Conservation (phyloP, 2,113 vertebrate genomes). For the Halcyon malimbica region DNA sequence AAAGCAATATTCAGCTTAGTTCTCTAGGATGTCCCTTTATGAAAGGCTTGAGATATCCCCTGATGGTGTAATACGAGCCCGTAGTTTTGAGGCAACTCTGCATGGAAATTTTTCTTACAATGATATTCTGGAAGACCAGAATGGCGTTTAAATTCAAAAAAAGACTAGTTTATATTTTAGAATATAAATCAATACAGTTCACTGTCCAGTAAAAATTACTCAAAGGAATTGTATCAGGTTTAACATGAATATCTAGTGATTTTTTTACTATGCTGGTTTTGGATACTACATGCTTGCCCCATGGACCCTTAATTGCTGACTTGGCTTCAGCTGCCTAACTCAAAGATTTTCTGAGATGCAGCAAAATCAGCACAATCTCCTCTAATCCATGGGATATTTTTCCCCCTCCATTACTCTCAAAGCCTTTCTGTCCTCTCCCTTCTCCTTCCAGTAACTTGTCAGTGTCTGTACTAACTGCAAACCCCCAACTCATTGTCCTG, state of each 20-base stretch:
- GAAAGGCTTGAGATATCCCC: neutral
- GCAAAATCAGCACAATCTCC: neutral
- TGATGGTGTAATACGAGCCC: neutral
- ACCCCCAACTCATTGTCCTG: neutral
- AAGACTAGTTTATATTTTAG: neutral
- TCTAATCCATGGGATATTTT: neutral
- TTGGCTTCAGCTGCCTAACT: neutral
- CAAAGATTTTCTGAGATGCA: neutral
- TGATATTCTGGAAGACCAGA: neutral
- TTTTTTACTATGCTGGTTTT: neutral
- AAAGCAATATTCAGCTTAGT: neutral
- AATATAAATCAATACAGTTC: neutral
- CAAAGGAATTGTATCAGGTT: neutral
- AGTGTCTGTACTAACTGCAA: neutral
- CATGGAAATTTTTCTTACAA: neutral
- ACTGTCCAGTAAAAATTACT: neutral
- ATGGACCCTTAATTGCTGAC: neutral
- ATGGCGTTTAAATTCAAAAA: neutral
- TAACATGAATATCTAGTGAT: neutral
- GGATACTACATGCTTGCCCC: neutral
- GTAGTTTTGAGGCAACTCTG: neutral
- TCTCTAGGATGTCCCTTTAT: neutral
- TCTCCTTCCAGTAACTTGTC: neutral
- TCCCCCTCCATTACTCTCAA: neutral
- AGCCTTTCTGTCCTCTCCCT: neutral